phyloP scores from a whole-genome alignment of 2,113 vertebrate genomes.

The Panurus biarmicus region DNA sequence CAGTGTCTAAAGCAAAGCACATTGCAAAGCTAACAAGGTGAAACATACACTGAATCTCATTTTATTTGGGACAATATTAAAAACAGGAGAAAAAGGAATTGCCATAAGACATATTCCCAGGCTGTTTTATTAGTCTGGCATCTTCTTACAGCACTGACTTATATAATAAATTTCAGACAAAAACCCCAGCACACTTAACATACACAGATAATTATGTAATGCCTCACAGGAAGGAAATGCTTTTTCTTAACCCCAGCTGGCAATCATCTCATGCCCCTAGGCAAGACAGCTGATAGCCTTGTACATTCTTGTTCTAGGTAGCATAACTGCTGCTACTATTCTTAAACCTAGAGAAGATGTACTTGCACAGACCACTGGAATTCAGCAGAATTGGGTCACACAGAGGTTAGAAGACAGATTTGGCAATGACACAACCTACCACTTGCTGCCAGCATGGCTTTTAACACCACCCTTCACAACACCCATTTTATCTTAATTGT shows the following conservation, averaged over 20 bases:
- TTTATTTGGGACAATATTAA: not conserved
- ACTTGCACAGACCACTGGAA: not conserved
- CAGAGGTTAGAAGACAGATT: slow-evolving; percentile 4
- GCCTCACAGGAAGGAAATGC: not conserved
- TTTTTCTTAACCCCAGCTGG: slow-evolving; percentile 11
- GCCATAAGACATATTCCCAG: not conserved
- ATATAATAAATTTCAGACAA: slow-evolving; percentile 8
- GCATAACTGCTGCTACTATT: slow-evolving; percentile 25
- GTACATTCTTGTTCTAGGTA: slow-evolving; percentile 12
- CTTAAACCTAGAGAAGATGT: not conserved
- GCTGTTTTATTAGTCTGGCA: not conserved
- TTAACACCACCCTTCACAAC: not conserved
- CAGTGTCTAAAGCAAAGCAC: not conserved
- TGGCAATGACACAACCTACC: not conserved
- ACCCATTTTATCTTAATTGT: not conserved
- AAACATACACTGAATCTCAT: not conserved
- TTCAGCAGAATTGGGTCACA: slow-evolving; percentile 15
- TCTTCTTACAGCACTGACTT: not conserved
- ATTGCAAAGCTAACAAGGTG: slow-evolving; percentile 1
- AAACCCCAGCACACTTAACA: not conserved
- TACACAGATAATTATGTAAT: not conserved
- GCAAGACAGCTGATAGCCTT: slow-evolving; percentile 34
- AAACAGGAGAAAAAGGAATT: not conserved
- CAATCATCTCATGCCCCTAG: not conserved
- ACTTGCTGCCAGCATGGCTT: not conserved